These are phyloP conservation scores for Bucorvus abyssinicus DNA, from an alignment of 2,797 vertebrate species.

Conservation along the genomic window DNA sequence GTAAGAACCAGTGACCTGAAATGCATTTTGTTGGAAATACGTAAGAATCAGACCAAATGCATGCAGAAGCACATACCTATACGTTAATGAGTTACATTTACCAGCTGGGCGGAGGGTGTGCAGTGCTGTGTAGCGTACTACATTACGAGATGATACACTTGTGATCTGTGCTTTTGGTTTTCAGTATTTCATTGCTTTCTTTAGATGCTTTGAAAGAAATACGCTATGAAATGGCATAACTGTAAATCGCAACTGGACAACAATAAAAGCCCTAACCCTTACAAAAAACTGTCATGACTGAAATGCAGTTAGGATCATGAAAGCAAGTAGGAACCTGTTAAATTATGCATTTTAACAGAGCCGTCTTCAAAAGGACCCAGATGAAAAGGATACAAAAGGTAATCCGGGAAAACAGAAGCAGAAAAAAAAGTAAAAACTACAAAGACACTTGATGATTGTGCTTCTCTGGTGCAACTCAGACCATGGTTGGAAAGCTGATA, in stretches of 20 bases:
- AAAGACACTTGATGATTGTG: neutral
- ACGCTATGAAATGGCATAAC: neutral
- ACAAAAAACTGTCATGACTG: neutral
- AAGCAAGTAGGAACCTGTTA: constrained; percentile 54
- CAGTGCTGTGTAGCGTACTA: neutral
- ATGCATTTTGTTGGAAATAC: neutral
- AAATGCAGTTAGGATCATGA: constrained; percentile 11
- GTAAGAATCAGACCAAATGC: neutral
- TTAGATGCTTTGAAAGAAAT: neutral
- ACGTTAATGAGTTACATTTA: neutral
- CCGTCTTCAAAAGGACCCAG: constrained; percentile 13
- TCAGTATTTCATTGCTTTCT: neutral
- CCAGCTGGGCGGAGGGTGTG: neutral
- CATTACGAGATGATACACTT: neutral
- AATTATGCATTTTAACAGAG: constrained; percentile 13
- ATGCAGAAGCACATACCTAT: neutral
- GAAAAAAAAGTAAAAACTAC: neutral
- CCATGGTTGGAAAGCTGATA: neutral
- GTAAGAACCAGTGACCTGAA: neutral
- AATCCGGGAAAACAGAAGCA: neutral
- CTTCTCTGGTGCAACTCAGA: neutral
- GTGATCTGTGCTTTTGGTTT: neutral
- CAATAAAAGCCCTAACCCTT: constrained; percentile 15
- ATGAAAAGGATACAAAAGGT: constrained; percentile 10
- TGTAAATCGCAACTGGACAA: constrained; percentile 42